Percentiles rank a stretch among this genome's conserved stretches.
Conservation (phyloP, 2,113 vertebrate species). For the Spea bombifrons region DNA sequence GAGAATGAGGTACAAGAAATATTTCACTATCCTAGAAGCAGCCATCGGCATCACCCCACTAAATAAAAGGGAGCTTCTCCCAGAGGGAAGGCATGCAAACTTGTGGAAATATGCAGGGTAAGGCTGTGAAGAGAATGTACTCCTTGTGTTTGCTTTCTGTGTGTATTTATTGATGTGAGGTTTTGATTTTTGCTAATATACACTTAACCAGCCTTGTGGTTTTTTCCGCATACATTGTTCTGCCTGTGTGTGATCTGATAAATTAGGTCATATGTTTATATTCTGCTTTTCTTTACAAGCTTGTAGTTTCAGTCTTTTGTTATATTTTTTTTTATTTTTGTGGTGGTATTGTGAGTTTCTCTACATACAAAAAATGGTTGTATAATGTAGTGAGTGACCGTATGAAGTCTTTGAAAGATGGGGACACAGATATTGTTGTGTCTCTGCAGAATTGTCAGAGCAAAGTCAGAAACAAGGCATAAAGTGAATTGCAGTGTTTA, state of each 20-base stretch:
- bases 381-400: no score
- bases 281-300: no score
- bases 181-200: background rate
- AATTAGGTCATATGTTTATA: no score
- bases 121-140: slow-evolving; percentile 56
- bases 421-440: no score
- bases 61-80: slow-evolving; percentile 88
- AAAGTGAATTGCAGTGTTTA: no score
- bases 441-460: no score
- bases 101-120: slow-evolving; percentile 87
- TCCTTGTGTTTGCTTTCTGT: background rate
- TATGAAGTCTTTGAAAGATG: no score
- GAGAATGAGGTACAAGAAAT: slow-evolving; percentile 93
- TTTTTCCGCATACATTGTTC: background rate
- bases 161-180: background rate
- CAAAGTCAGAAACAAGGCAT: no score
- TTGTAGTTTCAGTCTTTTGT: no score
- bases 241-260: background rate
- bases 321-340: no score
- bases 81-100: slow-evolving; percentile 82
- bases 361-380: no score
- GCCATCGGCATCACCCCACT: slow-evolving; percentile 86
- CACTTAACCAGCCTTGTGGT: background rate
- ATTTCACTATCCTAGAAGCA: slow-evolving; percentile 87
- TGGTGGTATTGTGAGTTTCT: no score